Conservation (phyloP, 2,888 invertebrate genomes). For the Torymus tubicola region DNA sequence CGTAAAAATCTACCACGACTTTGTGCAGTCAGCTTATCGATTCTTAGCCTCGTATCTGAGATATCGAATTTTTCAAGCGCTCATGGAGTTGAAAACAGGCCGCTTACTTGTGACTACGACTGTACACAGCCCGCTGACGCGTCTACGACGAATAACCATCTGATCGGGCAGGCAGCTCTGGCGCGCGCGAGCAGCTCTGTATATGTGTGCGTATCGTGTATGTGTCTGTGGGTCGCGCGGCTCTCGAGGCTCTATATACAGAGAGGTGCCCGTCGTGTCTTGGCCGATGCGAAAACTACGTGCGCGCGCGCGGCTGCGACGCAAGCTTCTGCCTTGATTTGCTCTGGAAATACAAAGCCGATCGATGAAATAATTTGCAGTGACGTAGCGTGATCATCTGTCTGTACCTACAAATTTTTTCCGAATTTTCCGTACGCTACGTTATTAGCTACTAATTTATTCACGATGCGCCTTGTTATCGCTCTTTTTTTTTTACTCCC, state of each 20-base stretch:
- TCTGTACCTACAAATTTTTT: neutral
- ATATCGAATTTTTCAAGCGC: slow-evolving; percentile 60
- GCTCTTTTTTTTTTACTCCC: too few relatives aligned
- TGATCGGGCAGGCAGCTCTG: slow-evolving; percentile 36
- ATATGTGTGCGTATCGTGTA: neutral
- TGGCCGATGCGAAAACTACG: too few relatives aligned
- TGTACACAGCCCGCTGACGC: slow-evolving; percentile 34
- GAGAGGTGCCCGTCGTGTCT: too few relatives aligned
- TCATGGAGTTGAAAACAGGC: neutral
- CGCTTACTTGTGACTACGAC: slow-evolving; percentile 17
- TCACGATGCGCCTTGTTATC: too few relatives aligned
- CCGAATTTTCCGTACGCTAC: neutral
- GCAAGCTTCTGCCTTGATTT: slow-evolving; percentile 22
- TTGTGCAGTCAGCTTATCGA: slow-evolving; percentile 62
- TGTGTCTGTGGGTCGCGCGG: neutral
- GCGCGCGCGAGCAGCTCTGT: neutral
- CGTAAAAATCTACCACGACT: slow-evolving; percentile 67
- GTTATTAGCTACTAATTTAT: too few relatives aligned
- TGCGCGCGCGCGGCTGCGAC: neutral
- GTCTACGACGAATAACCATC: slow-evolving; percentile 41
- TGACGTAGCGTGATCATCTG: neutral
- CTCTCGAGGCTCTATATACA: too few relatives aligned
- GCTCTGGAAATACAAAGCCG: slow-evolving; percentile 29
- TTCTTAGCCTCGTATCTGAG: slow-evolving; percentile 54
- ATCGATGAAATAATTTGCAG: slow-evolving; percentile 34